Base-by-base conservation (phyloP, 1,140 invertebrate species). In the Aphelinus atriplicis region DNA sequence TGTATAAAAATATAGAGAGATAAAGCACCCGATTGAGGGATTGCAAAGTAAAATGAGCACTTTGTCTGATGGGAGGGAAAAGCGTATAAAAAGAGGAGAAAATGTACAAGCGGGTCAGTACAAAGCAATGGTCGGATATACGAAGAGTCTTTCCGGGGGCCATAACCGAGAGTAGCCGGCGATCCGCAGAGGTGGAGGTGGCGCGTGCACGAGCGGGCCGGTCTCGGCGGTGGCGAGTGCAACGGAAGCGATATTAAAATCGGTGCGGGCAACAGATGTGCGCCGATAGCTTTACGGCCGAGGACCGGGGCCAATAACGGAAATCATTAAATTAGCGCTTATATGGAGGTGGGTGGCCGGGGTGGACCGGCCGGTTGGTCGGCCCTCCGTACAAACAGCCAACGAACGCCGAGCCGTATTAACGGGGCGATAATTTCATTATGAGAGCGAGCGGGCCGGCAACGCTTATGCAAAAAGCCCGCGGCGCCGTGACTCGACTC, bases 251-350 rank as follows among this genome's bases (percentile, higher is more conserved):
- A 81, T 85, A 86, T 85, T 86, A 86, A 86, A 86, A 86, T 86
- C 85, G 84, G 85, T 84, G 84, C 73, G 68, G 84, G 84, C 81
- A 86, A 86, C 85, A 86, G 84, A 86, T 86, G 84, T 84, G 80
- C 79, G 65, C 66, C 66, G 84, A 85, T 85, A 85, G 84, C 79
- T 86, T 86, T 86, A 86, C 80, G 82, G 79, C 75, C 77, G 61
- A 10, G 7, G 50, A 26, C 1, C 9, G 2, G 58, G 77, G 77
- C 83, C 81, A 86, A 86, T 86, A 86, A 86, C 81, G 85, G 82
- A 86, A 86, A 85, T 85, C 84, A 84, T 86, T 84, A 86, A 86
- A 86, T 86, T 85, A 86, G 76, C 75, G 60, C n/a, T 5, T 56
- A 57, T 60, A 70, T 67, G 51, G 26, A 26, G 26, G 26, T 26